Evolutionary conservation across 2,888 invertebrate species (phyloP), one percentile per base, ranked within the genome.

Genomic region (Amblyteles armatorius): DNA sequence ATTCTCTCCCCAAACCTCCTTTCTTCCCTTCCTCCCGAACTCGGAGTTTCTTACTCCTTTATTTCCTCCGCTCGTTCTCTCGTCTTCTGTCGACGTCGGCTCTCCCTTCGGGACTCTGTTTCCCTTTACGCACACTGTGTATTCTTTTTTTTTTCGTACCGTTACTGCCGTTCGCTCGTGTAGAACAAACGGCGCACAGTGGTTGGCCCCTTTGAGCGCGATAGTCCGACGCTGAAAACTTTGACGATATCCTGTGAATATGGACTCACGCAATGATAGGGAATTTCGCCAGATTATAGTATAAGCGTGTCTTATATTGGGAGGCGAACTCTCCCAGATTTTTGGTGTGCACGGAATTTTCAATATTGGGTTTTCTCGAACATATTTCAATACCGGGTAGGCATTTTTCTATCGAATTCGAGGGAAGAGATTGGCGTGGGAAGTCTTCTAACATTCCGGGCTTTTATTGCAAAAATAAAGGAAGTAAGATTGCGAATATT

Each of bases 51-150:
- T 78, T 44, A 72, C 68, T 63, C 80, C 73, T 83, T 83, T 80
- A 85, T 83, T 83, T 85, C 85, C 72, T 82, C 65, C 79, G 79
- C 76, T 83, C 77, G 82, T 82, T 82, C 72, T 44, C 82, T 79
- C 76, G 9, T 55, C 44, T 63, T 40, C 60, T 33, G 57, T 48
- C 26, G 52, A 29, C 9, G 60, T 9, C 67, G 55, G 50, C n/a
- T 16, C 33, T 67, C 63, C 69, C 79, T 78, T 68, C 69, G 33
- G 57, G 40, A 57, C 57, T 67, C 26, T 40, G 11, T 44, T 50
- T 40, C 50, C 71, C 72, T 77, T 29, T 55, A 68, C 48, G 65
- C 77, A 69, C 55, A 80, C 63, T 33, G 6, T 16, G 29, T 16
- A 5, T 79, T 67, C 55, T 57, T 79, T 44, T 73, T 63, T 63